These are phyloP conservation scores for Climacteris rufus DNA, from an alignment of 2,113 vertebrate genomes.

Conservation along the genomic window DNA sequence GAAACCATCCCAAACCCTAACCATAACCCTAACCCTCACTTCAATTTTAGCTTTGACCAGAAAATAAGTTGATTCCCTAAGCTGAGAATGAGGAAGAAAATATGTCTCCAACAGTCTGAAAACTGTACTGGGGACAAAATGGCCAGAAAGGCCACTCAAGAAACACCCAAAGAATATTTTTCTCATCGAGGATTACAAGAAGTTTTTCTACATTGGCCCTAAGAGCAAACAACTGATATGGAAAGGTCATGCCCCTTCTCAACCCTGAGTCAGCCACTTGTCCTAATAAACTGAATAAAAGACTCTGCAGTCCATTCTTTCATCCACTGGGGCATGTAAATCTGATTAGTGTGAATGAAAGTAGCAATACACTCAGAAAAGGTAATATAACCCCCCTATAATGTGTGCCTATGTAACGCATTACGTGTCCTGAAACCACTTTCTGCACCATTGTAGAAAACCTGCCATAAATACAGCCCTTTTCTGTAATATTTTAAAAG, in stretches of 20 bases:
- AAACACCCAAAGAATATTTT: background rate
- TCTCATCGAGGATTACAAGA: background rate
- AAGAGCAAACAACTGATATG: background rate
- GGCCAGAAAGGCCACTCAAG: background rate
- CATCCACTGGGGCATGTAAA: background rate
- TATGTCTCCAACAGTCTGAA: background rate
- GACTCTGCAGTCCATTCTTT: background rate
- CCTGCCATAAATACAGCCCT: background rate
- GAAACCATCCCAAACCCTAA: background rate
- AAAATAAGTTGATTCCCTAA: background rate
- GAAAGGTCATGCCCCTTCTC: background rate
- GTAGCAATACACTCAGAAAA: background rate
- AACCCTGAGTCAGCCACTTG: background rate
- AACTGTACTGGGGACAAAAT: background rate
- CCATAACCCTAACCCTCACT: background rate
- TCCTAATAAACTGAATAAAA: constrained; percentile 20
- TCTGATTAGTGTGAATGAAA: constrained; percentile 4
- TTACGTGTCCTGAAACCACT: background rate
- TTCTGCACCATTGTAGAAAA: background rate
- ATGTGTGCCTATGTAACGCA: background rate
- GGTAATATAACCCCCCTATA: background rate
- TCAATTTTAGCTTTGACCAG: background rate
- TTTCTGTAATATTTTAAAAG: background rate
- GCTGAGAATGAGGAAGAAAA: background rate
- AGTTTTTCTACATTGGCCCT: background rate